Evolutionary conservation across 2,797 vertebrate genomes (phyloP).

Genomic region (Poecilia gillii): DNA sequence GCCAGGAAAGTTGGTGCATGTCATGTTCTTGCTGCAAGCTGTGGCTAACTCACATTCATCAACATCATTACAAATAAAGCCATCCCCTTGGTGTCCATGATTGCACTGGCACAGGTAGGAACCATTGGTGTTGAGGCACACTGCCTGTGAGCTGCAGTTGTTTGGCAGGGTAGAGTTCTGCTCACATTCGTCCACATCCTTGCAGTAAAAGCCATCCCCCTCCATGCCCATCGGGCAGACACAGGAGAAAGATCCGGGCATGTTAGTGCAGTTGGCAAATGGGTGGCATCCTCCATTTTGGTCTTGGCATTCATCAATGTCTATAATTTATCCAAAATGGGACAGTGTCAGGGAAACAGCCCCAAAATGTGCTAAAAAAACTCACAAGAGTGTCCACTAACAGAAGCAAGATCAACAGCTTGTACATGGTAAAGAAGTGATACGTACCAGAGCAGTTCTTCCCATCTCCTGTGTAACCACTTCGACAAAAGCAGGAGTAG

Average conservation of each 20-base stretch:
- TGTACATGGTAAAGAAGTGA: neutral
- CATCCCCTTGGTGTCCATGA: slow-evolving; percentile 80
- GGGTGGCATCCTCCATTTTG: slow-evolving; percentile 85
- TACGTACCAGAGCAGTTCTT: slow-evolving; percentile 84
- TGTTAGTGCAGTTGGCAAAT: slow-evolving; percentile 81
- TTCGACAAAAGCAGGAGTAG: slow-evolving; percentile 80
- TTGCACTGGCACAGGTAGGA: slow-evolving; percentile 82
- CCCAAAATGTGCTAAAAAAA: slow-evolving; percentile 65
- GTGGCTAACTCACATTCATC: slow-evolving; percentile 78
- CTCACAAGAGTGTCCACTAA: slow-evolving; percentile 54
- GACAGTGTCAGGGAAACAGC: slow-evolving; percentile 82
- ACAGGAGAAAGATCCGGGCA: slow-evolving; percentile 80
- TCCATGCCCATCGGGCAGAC: slow-evolving; percentile 78
- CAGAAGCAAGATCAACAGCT: slow-evolving; percentile 22
- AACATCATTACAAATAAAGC: slow-evolving; percentile 78
- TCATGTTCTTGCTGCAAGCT: slow-evolving; percentile 75
- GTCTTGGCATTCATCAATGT: slow-evolving; percentile 88
- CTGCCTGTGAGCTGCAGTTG: slow-evolving; percentile 79
- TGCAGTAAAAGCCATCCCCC: slow-evolving; percentile 82
- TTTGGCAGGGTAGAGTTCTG: slow-evolving; percentile 62
- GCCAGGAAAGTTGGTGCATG: slow-evolving; percentile 79
- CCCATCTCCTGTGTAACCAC: slow-evolving; percentile 83
- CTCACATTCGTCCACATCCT: slow-evolving; percentile 84
- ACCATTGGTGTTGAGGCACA: slow-evolving; percentile 79
- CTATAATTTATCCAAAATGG: slow-evolving; percentile 91